Evolutionary conservation across 2,797 vertebrate genomes (phyloP).

Genomic region (Oophaga sylvatica): DNA sequence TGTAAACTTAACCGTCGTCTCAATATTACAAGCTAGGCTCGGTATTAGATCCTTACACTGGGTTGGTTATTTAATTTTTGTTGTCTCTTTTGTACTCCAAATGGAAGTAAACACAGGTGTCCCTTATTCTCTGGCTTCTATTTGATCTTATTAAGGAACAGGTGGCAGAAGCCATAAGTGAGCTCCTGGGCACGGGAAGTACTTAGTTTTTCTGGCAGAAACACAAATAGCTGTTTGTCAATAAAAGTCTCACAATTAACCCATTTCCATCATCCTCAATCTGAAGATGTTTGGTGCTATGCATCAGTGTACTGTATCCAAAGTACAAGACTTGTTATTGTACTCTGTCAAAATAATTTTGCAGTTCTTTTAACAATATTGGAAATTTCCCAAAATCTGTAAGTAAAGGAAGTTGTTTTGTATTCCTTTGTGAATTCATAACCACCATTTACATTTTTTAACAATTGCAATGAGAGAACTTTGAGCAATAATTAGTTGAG

Average conservation of each 20-base stretch:
- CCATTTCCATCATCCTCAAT: neutral
- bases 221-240: constrained; percentile 10
- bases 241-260: neutral
- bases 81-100: constrained; percentile 10
- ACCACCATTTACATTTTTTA: too few species aligned
- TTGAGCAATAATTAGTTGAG: too few species aligned
- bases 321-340: neutral
- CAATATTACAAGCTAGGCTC: too few species aligned
- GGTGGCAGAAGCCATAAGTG: constrained; percentile 3
- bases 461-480: too few species aligned
- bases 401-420: too few species aligned
- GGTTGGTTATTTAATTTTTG: neutral
- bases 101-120: constrained; percentile 17
- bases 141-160: constrained; percentile 25
- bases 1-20: too few species aligned
- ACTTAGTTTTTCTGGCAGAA: neutral
- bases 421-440: too few species aligned
- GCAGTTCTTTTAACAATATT: too few species aligned
- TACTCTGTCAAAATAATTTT: neutral
- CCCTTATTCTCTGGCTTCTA: constrained; percentile 1
- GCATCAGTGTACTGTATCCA: neutral
- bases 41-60: too few species aligned
- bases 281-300: neutral
- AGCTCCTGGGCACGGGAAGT: constrained; percentile 14
- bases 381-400: too few species aligned